phyloP scores from a whole-genome alignment of 2,113 vertebrate genomes.

The Microtus richardsoni region DNA sequence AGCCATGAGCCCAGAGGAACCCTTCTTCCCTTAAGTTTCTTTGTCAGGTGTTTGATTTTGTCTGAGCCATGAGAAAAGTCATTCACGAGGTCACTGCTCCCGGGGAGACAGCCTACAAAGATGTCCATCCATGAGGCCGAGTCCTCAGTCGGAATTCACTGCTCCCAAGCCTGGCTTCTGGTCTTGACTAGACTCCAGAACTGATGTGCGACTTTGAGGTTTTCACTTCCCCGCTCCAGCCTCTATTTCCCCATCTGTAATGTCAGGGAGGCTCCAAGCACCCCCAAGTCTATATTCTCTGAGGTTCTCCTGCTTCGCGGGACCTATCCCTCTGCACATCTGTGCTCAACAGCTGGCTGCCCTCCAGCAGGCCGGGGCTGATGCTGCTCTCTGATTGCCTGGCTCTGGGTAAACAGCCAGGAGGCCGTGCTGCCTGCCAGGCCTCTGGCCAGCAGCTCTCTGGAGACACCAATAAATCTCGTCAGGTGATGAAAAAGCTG shows the following conservation, averaged over 20 bases:
- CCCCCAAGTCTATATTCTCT: neutral
- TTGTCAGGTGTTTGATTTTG: neutral
- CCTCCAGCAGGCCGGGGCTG: neutral
- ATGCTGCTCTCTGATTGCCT: slow-evolving; percentile 25
- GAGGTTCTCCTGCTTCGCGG: neutral
- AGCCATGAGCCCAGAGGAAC: neutral
- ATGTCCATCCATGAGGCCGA: neutral
- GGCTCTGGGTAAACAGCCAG: neutral
- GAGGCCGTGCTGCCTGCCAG: neutral
- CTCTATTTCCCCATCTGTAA: neutral
- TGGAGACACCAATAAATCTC: slow-evolving; percentile 28
- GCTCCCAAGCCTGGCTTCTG: neutral
- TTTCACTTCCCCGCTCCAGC: neutral
- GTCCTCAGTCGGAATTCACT: neutral
- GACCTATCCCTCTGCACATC: neutral
- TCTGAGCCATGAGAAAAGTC: neutral
- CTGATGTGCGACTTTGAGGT: neutral
- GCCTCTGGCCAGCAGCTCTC: slow-evolving; percentile 6
- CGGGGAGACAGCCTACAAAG: neutral
- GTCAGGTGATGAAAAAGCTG: neutral
- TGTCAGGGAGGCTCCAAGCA: neutral
- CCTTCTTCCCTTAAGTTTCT: neutral
- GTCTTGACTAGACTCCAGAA: neutral
- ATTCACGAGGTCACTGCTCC: neutral
- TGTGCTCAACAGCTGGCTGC: neutral